Percentiles rank a stretch among this genome's conserved stretches.
These are phyloP conservation scores for Clarias fuscus DNA, from an alignment of 2,797 vertebrate genomes.

Conservation along the genomic window DNA sequence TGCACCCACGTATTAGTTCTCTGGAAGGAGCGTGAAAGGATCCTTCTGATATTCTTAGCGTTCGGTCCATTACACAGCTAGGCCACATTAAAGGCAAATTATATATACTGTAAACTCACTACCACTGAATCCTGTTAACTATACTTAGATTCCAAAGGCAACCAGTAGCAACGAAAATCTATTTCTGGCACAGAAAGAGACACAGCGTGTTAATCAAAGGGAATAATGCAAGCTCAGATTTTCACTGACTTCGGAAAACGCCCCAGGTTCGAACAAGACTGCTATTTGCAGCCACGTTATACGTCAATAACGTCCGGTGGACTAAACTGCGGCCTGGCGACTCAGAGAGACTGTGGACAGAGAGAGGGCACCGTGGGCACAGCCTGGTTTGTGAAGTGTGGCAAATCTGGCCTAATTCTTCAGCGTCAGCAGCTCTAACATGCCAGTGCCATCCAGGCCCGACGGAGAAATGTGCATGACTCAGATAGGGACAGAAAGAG, in stretches of 20 bases:
- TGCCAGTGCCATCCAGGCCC: conserved; percentile 64
- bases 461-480: conserved; percentile 67
- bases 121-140: conserved; percentile 12
- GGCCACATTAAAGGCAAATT: conserved; percentile 22
- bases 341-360: conserved; percentile 6
- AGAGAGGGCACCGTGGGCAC: conserved; percentile 13
- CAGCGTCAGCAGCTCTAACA: conserved; percentile 69
- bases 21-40: neutral
- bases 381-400: conserved; percentile 72
- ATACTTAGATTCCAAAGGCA: neutral
- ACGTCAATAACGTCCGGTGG: neutral
- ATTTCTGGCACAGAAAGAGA: conserved; percentile 7
- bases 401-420: conserved; percentile 79
- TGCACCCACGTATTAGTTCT: neutral
- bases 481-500: conserved; percentile 57
- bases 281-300: neutral
- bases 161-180: conserved; percentile 8
- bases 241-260: conserved; percentile 9
- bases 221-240: conserved; percentile 25
- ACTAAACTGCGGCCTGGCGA: conserved; percentile 24
- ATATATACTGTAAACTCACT: conserved; percentile 12
- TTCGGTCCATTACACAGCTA: neutral
- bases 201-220: conserved; percentile 20
- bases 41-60: neutral
- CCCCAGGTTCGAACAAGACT: conserved; percentile 6